A percentile compares a stretch with the other conserved stretches of the same genome.
phyloP scores from a whole-genome alignment of 1,140 invertebrate species.

The Anastatus disparis region DNA sequence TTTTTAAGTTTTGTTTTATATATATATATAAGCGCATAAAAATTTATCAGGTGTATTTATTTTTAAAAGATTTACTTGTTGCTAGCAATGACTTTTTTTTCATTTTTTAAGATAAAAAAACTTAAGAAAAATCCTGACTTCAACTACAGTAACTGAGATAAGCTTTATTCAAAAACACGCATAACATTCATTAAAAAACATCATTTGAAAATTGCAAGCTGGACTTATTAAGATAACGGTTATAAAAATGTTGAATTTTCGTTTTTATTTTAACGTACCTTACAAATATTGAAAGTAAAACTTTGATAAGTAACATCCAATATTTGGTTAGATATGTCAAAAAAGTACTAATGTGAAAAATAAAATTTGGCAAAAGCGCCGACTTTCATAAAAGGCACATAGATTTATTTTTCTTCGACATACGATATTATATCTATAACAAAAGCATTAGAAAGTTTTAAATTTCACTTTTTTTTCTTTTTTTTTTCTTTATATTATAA shows the following conservation, averaged over 20 bases:
- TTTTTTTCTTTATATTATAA: not conserved
- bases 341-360: conserved; percentile 3
- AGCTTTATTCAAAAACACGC: conserved; percentile 3
- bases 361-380: conserved; percentile 34
- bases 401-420: conserved; percentile 15
- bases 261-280: not conserved
- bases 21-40: conserved; percentile 26
- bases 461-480: not conserved
- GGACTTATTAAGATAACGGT: not conserved
- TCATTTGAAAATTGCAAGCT: not conserved
- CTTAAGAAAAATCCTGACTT: conserved; percentile 20
- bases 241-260: not conserved
- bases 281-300: not conserved
- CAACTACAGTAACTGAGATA: not conserved
- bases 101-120: not conserved
- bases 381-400: conserved; percentile 41
- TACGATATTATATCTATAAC: not conserved
- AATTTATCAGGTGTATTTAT: conserved; percentile 8
- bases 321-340: not conserved
- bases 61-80: conserved; percentile 19
- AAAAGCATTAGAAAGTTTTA: conserved; percentile 13
- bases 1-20: conserved; percentile 14
- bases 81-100: conserved; percentile 1
- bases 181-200: not conserved
- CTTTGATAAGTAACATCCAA: not conserved